Percentiles rank a stretch among this genome's conserved stretches.
Conservation (phyloP, 2,113 vertebrate genomes). For the Erpornis zantholeuca region DNA sequence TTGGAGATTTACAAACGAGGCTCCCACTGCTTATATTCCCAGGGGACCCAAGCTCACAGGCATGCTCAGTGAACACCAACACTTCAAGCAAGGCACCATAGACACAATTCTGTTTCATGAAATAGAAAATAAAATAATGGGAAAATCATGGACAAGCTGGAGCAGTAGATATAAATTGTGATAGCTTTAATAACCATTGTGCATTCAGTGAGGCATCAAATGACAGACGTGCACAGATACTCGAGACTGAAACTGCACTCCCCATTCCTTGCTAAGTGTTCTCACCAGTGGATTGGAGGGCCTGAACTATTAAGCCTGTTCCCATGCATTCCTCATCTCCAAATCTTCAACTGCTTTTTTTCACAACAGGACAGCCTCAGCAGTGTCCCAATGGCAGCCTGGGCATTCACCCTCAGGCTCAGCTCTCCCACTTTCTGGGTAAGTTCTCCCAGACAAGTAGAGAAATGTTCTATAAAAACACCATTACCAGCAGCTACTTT, state of each 20-base stretch:
- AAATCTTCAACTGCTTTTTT: neutral
- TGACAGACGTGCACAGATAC: neutral
- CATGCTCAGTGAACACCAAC: neutral
- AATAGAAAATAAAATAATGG: neutral
- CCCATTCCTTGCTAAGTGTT: neutral
- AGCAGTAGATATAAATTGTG: neutral
- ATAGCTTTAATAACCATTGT: neutral
- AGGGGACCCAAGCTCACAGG: neutral
- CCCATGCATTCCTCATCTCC: neutral
- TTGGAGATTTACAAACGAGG: neutral
- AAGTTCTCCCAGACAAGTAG: neutral
- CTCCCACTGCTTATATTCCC: neutral
- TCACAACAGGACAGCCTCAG: neutral
- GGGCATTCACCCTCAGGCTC: neutral
- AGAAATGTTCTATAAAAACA: neutral
- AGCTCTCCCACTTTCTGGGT: neutral
- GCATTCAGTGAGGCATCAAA: neutral
- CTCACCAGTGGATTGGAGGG: neutral
- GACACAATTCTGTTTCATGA: neutral
- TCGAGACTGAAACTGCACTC: neutral
- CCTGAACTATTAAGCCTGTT: neutral
- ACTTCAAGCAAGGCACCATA: neutral
- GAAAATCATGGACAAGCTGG: neutral
- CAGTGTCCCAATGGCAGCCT: neutral
- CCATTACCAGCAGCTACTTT: neutral